Base-by-base conservation (phyloP, 2,888 invertebrate genomes). In the Drosophila prostipennis region DNA sequence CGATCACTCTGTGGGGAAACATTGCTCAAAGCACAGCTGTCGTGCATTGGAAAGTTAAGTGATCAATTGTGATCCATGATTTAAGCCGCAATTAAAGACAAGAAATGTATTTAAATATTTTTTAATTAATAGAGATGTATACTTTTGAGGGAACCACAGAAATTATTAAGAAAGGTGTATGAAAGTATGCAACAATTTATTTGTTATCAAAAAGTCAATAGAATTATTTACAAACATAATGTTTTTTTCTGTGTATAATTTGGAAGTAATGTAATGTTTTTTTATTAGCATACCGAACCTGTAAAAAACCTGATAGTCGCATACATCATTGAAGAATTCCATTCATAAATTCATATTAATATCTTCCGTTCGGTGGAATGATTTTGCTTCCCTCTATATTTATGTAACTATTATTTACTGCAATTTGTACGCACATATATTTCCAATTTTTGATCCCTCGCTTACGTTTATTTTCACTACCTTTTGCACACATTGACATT, bases 1-100 rank as follows among this genome's bases (percentile, higher is more conserved):
- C 39, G 72, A 71, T 71, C 54, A 48, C 13, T 29, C 16, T 4
- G 32, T 7, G 32, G 39, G 36, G 32, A 32, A 54, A 16, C 2
- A 7, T 39, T n/a, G 7, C n/a, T 7, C 7, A n/a, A 8, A 4
- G 16, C 10, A 13, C 26, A 29, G 11, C n/a, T 39, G 29, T 19
- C n/a, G 6, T n/a, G n/a, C 37, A 37, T 26, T 19, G 2, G 3
- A 19, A 19, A 19, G 19, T 19, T 19, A 19, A 19, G 2, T 19
- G 19, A 19, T 19, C 19, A 19, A 19, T 19, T 19, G 19, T 19
- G 19, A 19, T 19, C 19, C 19, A 19, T 19, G 19, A 19, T 19
- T 19, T 19, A 19, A 19, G 19, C 19, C 2, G 19, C 19, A 19
- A 19, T 19, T 19, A 2, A 19, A 2, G 1, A 19, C 19, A 19